A percentile compares a stretch with the other conserved stretches of the same genome.
phyloP scores from a whole-genome alignment of 2,888 invertebrate species.

The Erebia aethiops region DNA sequence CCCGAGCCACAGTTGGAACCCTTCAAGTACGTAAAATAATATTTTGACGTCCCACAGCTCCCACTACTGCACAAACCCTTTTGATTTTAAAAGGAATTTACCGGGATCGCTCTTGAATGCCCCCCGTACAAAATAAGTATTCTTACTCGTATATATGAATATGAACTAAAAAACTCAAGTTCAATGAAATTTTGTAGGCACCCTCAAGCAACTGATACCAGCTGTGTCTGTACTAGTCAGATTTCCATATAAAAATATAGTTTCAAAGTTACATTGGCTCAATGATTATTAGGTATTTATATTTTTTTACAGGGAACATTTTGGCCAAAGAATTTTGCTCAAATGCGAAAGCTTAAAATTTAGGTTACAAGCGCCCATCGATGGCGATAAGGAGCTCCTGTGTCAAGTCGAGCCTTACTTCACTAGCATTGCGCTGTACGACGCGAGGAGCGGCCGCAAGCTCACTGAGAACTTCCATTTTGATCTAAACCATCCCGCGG shows the following conservation, averaged over 20 bases:
- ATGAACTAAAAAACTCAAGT: no score
- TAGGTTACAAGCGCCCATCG: conserved; percentile 91
- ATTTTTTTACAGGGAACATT: conserved; percentile 86
- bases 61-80: no score
- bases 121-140: no score
- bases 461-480: conserved; percentile 97
- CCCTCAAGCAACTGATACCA: no score
- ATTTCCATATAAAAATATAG: no score
- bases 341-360: conserved; percentile 93
- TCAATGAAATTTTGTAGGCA: no score
- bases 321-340: conserved; percentile 92
- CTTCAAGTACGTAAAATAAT: conserved; percentile 77
- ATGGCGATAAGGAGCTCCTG: conserved; percentile 88
- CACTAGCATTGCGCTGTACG: conserved; percentile 94
- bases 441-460: conserved; percentile 93
- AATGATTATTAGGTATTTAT: not conserved
- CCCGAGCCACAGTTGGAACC: conserved; percentile 86
- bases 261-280: no score
- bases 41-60: not conserved
- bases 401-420: conserved; percentile 97
- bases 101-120: no score
- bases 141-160: no score
- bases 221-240: no score
- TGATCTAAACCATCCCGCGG: conserved; percentile 90
- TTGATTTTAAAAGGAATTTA: no score